Conservation (phyloP, 2,888 invertebrate species). For the Scaptodrosophila latifasciaeformis region DNA sequence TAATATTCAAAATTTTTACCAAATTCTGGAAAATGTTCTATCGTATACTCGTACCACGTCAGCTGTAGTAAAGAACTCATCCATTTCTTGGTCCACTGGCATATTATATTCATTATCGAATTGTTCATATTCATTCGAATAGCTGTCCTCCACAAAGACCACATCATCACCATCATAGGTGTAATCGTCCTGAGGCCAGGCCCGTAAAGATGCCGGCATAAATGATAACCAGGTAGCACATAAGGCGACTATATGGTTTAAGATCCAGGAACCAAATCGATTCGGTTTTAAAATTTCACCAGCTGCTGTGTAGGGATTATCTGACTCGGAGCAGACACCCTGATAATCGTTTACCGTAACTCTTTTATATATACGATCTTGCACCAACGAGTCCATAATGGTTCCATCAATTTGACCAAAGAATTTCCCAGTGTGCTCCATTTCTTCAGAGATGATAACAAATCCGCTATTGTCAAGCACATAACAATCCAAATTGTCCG, state of each 20-base stretch:
- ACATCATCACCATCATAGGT: slow-evolving; percentile 71
- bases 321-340: slow-evolving; percentile 86
- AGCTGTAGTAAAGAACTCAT: slow-evolving; percentile 72
- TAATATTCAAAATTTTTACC: neutral
- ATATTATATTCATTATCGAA: slow-evolving; percentile 72
- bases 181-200: slow-evolving; percentile 74
- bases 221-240: slow-evolving; percentile 72
- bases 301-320: slow-evolving; percentile 77
- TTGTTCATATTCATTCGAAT: slow-evolving; percentile 72
- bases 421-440: slow-evolving; percentile 91
- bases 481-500: slow-evolving; percentile 92
- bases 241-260: slow-evolving; percentile 70
- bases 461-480: slow-evolving; percentile 96
- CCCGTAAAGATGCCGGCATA: slow-evolving; percentile 65
- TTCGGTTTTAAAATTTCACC: slow-evolving; percentile 64
- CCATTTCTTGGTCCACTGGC: slow-evolving; percentile 72
- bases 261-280: slow-evolving; percentile 67
- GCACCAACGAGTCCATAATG: slow-evolving; percentile 93
- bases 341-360: slow-evolving; percentile 92
- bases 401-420: slow-evolving; percentile 96
- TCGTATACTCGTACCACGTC: slow-evolving; percentile 65
- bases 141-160: slow-evolving; percentile 70
- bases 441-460: slow-evolving; percentile 91
- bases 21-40: neutral
- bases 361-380: slow-evolving; percentile 92